Base-by-base conservation (phyloP, 1,140 invertebrate species). In the Drosophila sproati region DNA sequence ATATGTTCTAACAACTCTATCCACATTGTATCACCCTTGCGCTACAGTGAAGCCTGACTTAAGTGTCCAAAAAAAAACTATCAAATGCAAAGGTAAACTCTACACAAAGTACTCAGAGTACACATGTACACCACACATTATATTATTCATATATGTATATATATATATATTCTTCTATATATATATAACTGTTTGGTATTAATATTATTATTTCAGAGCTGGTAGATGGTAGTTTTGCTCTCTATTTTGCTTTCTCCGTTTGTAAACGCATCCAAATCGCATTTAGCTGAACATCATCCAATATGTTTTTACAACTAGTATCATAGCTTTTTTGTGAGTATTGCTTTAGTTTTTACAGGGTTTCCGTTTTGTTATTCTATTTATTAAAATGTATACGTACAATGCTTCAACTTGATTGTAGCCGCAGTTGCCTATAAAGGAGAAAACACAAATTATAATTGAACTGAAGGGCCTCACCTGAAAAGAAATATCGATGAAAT, bases 241-340 rank as follows among this genome's bases (percentile, higher is more conserved):
- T 52, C 12, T 20, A 8, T 48, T 59, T 5, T 56, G 41, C 41
- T 39, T 80, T 77, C 59, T 20, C 20, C 20, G 20, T 20, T 20
- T 74, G 73, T 75, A 80, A 71, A 66, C 73, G 76, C 83, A 80
- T 77, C 61, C 70, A 57, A 66, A 51, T 59, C 51, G 61, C 68
- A 77, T 68, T 73, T 77, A 59, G 29, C 47, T 66, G 66, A 54
- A 47, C 52, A 48, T 71, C 41, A 50, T 79, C 67, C 82, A 86
- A 78, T 77, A 66, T 68, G 64, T 80, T 81, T 20, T 90, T 86
- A 90, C 85, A 89, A 77, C 90, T 91, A 91, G 87, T 91, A 91
- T 91, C 90, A 91, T 91, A 91, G 90, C 90, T 91, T 91, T 91
- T 91, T 91, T 91, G 90, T 91, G 90, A 91, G 90, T 91, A 88